Percentiles rank a stretch among this genome's conserved stretches.
Evolutionary conservation across 2,888 invertebrate species (phyloP).

Genomic region (Invenusta paracnida): DNA sequence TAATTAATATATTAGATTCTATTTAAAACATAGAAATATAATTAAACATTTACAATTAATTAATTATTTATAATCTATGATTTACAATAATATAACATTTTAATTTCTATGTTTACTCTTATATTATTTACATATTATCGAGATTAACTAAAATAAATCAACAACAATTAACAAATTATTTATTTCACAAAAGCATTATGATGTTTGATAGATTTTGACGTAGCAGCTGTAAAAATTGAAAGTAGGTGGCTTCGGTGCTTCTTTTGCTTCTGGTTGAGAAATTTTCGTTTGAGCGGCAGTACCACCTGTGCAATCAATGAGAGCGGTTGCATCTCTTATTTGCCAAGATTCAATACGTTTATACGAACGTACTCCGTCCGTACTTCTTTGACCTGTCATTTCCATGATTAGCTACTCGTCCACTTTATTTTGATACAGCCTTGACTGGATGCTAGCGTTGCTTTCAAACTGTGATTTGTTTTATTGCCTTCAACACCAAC

Average conservation of each 20-base stretch:
- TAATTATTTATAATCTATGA: background rate
- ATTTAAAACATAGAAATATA: too few relatives aligned
- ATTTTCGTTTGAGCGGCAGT: slow-evolving; percentile 16
- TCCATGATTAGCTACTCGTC: slow-evolving; percentile 20
- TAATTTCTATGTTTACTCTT: too few relatives aligned
- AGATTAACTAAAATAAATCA: slow-evolving; percentile 19
- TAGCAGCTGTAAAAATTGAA: background rate
- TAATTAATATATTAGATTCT: too few relatives aligned
- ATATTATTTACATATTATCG: background rate
- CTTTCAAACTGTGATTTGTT: slow-evolving; percentile 31
- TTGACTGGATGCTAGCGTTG: slow-evolving; percentile 24
- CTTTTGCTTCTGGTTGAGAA: background rate
- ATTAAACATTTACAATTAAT: background rate
- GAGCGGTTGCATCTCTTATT: slow-evolving; percentile 23
- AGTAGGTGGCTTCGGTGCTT: slow-evolving; percentile 22
- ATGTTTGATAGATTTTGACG: background rate
- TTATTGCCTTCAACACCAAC: slow-evolving; percentile 26
- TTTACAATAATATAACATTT: too few relatives aligned
- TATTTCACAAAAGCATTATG: background rate
- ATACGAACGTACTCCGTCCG: slow-evolving; percentile 23
- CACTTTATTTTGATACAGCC: slow-evolving; percentile 11
- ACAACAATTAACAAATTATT: slow-evolving; percentile 2
- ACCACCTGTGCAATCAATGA: slow-evolving; percentile 18
- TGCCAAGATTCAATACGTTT: background rate
- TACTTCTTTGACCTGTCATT: slow-evolving; percentile 8